Evolutionary conservation across 2,797 vertebrate genomes (phyloP).

Genomic region (Cheirogaleus major): DNA sequence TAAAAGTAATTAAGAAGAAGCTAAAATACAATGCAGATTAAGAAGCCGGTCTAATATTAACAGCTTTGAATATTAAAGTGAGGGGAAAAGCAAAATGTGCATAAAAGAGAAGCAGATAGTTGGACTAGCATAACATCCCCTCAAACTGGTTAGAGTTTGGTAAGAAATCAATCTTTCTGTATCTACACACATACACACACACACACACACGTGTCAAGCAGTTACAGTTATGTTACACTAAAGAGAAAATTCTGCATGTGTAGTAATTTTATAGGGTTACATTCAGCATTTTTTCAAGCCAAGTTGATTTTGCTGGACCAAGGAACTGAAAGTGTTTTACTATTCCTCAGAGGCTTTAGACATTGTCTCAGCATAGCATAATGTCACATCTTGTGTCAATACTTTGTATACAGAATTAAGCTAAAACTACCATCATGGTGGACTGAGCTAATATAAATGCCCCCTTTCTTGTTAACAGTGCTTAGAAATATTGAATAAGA

Average conservation of each 20-base stretch:
- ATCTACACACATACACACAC: background rate
- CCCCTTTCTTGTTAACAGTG: background rate
- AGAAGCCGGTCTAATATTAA: background rate
- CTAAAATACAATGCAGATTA: background rate
- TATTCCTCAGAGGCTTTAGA: background rate
- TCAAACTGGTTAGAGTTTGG: background rate
- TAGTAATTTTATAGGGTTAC: background rate
- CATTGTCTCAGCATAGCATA: background rate
- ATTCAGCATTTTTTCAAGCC: background rate
- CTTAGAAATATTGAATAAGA: background rate
- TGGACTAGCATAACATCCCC: background rate
- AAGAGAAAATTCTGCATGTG: background rate
- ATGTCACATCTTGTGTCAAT: background rate
- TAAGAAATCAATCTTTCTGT: background rate
- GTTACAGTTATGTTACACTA: background rate
- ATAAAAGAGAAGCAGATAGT: background rate
- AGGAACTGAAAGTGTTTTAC: background rate
- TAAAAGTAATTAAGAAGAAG: background rate
- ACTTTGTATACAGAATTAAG: background rate
- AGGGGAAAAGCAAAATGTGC: background rate
- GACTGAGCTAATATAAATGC: background rate
- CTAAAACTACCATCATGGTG: background rate
- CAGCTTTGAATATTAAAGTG: background rate
- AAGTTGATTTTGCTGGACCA: background rate
- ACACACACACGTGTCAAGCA: background rate